Conservation (phyloP, 2,113 vertebrate genomes). For the Oreamnos americanus region DNA sequence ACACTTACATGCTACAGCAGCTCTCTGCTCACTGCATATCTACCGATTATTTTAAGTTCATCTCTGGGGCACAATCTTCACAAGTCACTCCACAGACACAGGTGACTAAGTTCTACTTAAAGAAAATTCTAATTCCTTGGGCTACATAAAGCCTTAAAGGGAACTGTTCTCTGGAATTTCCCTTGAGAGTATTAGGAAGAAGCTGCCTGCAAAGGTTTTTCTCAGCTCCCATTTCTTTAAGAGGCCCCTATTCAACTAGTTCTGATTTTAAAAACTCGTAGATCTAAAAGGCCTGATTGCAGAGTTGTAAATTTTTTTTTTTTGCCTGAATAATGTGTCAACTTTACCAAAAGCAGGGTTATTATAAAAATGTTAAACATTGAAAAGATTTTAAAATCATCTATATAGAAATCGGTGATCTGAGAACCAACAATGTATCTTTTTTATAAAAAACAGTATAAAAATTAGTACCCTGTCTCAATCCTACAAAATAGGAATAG, state of each 20-base stretch:
- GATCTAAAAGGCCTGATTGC: background rate
- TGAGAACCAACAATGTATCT: slow-evolving; percentile 76
- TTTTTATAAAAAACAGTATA: slow-evolving; percentile 82
- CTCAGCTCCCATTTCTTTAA: background rate
- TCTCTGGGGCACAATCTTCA: background rate
- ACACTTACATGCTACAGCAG: background rate
- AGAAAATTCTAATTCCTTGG: background rate
- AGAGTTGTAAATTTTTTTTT: background rate
- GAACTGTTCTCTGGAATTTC: background rate
- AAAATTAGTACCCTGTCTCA: slow-evolving; percentile 81
- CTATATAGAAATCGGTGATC: slow-evolving; percentile 39
- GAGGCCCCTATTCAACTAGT: background rate
- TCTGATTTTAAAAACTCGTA: slow-evolving; percentile 15
- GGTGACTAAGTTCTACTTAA: background rate
- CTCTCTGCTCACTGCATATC: background rate
- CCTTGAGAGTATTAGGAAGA: background rate
- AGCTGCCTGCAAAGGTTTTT: background rate
- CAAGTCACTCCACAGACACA: background rate
- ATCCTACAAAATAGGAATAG: slow-evolving; percentile 76
- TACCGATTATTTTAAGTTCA: background rate
- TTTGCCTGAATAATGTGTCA: background rate
- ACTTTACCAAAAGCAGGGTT: background rate
- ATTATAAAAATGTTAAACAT: slow-evolving; percentile 57
- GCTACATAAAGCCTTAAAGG: background rate
- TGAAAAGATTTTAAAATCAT: slow-evolving; percentile 62